These are phyloP conservation scores for Taurulus bubalis DNA, from an alignment of 2,113 vertebrate genomes.

Conservation along the genomic window DNA sequence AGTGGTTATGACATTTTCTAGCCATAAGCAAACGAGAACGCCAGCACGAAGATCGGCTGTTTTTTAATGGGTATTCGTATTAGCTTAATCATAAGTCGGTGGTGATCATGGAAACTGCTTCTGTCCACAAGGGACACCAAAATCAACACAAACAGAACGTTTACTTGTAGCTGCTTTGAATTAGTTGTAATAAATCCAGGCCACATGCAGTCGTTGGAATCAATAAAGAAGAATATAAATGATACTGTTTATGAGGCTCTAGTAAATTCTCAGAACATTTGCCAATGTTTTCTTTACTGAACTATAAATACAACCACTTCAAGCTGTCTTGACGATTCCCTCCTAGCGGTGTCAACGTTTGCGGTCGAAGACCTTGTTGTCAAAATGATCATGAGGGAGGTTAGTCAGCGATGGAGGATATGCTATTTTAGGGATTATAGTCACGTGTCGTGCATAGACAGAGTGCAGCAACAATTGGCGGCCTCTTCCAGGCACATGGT, in stretches of 20 bases:
- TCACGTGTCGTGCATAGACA: slow-evolving; percentile 40
- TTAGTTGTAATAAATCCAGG: background rate
- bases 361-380: slow-evolving; percentile 13
- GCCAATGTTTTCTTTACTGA: slow-evolving; percentile 1
- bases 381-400: slow-evolving; percentile 2
- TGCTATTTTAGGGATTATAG: slow-evolving; percentile 38
- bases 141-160: background rate
- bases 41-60: no score
- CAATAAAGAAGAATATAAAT: slow-evolving; percentile 1
- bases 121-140: background rate
- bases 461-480: slow-evolving; percentile 21
- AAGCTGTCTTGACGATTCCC: background rate
- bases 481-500: slow-evolving; percentile 53
- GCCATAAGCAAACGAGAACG: background rate
- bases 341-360: background rate
- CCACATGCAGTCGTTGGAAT: slow-evolving; percentile 3
- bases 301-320: slow-evolving; percentile 39
- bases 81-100: no score
- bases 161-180: background rate
- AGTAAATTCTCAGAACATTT: background rate
- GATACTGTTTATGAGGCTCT: background rate
- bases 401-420: slow-evolving; percentile 23
- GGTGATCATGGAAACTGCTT: background rate
- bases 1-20: no score
- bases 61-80: no score